A percentile compares a stretch with the other conserved stretches of the same genome.
Evolutionary conservation across 2,797 vertebrate species (phyloP).

Genomic region (Halcyon leucocephala): DNA sequence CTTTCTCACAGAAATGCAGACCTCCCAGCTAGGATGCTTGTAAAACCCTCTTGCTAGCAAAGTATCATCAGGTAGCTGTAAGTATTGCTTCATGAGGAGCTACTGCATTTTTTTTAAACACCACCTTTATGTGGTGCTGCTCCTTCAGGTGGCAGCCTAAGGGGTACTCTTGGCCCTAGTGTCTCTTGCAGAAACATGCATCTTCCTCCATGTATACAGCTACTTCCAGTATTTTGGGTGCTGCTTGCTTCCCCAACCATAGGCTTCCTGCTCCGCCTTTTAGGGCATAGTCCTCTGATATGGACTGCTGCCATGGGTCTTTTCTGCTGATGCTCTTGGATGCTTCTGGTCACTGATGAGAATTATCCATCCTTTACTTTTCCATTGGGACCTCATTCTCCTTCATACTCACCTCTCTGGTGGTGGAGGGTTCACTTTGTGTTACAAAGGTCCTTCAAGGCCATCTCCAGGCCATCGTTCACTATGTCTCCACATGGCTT

Average conservation of each 20-base stretch:
- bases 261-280: background rate
- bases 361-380: background rate
- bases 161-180: background rate
- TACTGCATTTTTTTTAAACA: background rate
- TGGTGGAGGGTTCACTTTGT: background rate
- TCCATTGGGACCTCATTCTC: background rate
- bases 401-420: background rate
- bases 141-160: background rate
- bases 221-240: background rate
- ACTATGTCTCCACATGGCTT: background rate
- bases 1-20: background rate
- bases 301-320: fast-evolving
- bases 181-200: background rate
- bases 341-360: background rate
- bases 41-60: background rate
- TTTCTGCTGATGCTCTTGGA: background rate
- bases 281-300: background rate
- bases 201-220: background rate
- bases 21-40: background rate
- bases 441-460: constrained; percentile 11
- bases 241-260: background rate
- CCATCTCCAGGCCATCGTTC: background rate
- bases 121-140: background rate
- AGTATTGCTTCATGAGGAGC: background rate
- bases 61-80: background rate